These are phyloP conservation scores for Halocynthia aurantium DNA, from an alignment of 23 tunicate species.

Conservation along the genomic window DNA sequence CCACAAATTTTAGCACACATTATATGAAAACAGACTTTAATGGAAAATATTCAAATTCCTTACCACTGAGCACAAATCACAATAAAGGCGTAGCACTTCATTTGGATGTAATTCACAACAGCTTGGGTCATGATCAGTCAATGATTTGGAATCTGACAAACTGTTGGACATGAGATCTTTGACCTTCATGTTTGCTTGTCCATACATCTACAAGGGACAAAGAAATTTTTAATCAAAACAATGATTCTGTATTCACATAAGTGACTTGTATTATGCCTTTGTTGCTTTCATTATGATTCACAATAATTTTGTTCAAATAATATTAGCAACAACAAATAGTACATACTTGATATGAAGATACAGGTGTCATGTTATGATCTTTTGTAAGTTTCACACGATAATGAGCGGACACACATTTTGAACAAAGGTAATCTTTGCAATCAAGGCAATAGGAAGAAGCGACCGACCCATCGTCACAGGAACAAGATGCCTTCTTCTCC, in stretches of 20 bases:
- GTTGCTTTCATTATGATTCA: too few species aligned
- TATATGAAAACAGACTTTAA: too few species aligned
- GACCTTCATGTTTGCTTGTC: neutral
- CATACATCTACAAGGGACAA: too few species aligned
- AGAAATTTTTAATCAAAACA: too few species aligned
- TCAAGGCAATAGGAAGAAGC: constrained; percentile 55
- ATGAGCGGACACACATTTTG: constrained; percentile 85
- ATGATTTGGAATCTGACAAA: neutral
- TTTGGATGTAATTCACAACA: constrained; percentile 44
- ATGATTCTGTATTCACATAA: too few species aligned
- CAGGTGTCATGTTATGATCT: constrained; percentile 48
- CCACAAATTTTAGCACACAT: too few species aligned
- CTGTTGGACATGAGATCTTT: neutral
- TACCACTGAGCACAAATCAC: constrained; percentile 71
- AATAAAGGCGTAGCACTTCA: constrained; percentile 47
- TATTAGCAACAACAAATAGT: neutral
- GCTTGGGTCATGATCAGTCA: neutral
- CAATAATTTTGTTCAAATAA: too few species aligned
- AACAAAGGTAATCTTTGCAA: constrained; percentile 68
- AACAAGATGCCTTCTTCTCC: constrained; percentile 29
- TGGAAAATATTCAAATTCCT: neutral
- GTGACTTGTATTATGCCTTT: too few species aligned
- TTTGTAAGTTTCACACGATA: constrained; percentile 62
- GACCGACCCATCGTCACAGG: constrained; percentile 55
- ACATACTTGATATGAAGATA: neutral